Evolutionary conservation across 2,888 invertebrate genomes (phyloP).

Genomic region (Pollenia angustigena): DNA sequence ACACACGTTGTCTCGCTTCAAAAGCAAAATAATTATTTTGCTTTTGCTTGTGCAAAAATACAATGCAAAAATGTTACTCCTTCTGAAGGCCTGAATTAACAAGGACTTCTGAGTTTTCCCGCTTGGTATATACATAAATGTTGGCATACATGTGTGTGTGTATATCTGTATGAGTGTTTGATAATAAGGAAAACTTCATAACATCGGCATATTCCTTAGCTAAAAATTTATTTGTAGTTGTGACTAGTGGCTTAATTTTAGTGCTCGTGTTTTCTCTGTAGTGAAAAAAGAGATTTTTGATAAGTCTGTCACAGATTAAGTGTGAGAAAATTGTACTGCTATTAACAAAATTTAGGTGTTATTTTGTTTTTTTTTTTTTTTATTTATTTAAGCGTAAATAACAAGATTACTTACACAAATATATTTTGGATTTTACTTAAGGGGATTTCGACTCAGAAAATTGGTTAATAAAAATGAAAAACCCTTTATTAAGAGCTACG

Average conservation of each 20-base stretch:
- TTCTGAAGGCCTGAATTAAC: too few species aligned
- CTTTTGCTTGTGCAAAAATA: too few species aligned
- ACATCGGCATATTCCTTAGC: background rate
- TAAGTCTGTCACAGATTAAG: background rate
- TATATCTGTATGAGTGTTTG: background rate
- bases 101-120: too few species aligned
- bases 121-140: too few species aligned
- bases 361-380: background rate
- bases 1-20: too few species aligned
- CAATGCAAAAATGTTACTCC: too few species aligned
- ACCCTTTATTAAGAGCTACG: too few species aligned
- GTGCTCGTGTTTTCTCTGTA: background rate
- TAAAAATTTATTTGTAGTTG: background rate
- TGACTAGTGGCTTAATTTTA: constrained; percentile 1
- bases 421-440: too few species aligned
- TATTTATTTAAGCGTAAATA: background rate
- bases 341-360: background rate
- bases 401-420: too few species aligned
- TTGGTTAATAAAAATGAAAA: too few species aligned
- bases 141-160: background rate
- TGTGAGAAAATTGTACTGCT: background rate
- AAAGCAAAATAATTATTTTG: too few species aligned
- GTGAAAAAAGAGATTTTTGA: background rate
- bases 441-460: too few species aligned
- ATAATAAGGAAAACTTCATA: constrained; percentile 13